phyloP scores from a whole-genome alignment of 2,888 invertebrate genomes.

The Zootermopsis nevadensis region DNA sequence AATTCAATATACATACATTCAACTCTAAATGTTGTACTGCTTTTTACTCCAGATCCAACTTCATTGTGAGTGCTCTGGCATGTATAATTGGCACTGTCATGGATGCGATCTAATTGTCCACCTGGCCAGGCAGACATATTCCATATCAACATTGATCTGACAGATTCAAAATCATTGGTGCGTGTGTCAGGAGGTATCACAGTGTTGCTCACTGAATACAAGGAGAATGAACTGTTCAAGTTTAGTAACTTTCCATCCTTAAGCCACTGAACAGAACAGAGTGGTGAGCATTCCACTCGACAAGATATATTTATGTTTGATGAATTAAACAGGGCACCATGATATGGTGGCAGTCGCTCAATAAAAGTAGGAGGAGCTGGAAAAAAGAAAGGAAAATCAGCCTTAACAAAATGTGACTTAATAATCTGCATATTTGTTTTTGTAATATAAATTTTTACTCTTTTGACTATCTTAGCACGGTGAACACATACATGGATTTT shows the following conservation, averaged over 20 bases:
- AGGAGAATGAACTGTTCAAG: slow-evolving; percentile 35
- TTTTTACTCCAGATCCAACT: slow-evolving; percentile 83
- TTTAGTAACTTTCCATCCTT: slow-evolving; percentile 81
- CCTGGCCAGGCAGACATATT: slow-evolving; percentile 88
- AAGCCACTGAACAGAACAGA: slow-evolving; percentile 86
- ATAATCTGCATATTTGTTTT: too few relatives aligned
- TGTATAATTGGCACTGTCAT: slow-evolving; percentile 85
- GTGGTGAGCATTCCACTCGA: slow-evolving; percentile 89
- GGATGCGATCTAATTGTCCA: slow-evolving; percentile 78
- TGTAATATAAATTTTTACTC: too few relatives aligned
- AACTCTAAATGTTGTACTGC: slow-evolving; percentile 86
- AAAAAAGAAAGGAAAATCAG: slow-evolving; percentile 57
- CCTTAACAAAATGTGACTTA: neutral
- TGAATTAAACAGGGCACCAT: slow-evolving; percentile 69
- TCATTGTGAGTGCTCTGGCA: slow-evolving; percentile 83
- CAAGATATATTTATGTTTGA: slow-evolving; percentile 78
- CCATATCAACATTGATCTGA: slow-evolving; percentile 89
- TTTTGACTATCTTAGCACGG: too few relatives aligned
- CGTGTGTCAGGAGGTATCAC: slow-evolving; percentile 78
- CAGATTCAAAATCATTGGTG: slow-evolving; percentile 89
- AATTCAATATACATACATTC: slow-evolving; percentile 79
- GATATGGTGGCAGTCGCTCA: slow-evolving; percentile 81
- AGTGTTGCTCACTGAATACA: slow-evolving; percentile 64
- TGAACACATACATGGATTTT: too few relatives aligned
- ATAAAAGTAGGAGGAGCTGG: slow-evolving; percentile 90